A percentile compares a stretch with the other conserved stretches of the same genome.
phyloP scores from a whole-genome alignment of 2,797 vertebrate species.

The Adrianichthys oophorus region DNA sequence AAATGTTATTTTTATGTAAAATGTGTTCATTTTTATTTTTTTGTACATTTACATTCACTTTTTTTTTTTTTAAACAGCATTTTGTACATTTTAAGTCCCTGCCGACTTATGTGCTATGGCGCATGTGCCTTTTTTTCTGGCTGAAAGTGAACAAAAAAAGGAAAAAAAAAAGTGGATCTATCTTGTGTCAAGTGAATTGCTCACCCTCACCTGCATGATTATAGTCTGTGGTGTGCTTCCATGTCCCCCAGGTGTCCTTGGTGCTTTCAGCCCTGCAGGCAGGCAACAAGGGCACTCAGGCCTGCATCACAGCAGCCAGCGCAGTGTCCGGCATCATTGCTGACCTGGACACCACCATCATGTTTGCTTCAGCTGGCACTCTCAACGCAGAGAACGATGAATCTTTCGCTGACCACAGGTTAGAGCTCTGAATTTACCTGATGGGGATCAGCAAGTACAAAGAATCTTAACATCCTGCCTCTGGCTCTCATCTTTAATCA shows the following conservation, averaged over 20 bases:
- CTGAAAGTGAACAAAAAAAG: too few relatives aligned
- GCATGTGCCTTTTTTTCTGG: too few relatives aligned
- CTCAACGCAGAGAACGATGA: slow-evolving; percentile 94
- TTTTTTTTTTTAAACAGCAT: not conserved
- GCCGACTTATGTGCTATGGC: too few relatives aligned
- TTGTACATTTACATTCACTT: too few relatives aligned
- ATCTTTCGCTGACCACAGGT: slow-evolving; percentile 98
- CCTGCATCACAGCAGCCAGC: slow-evolving; percentile 95
- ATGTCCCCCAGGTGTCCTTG: slow-evolving; percentile 67
- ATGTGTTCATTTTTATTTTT: not conserved
- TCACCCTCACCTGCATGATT: slow-evolving; percentile 23
- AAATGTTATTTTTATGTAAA: too few relatives aligned
- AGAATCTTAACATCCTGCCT: slow-evolving; percentile 7
- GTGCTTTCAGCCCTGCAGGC: slow-evolving; percentile 96
- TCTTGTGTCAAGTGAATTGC: not conserved
- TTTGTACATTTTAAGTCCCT: too few relatives aligned
- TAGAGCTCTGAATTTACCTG: slow-evolving; percentile 30
- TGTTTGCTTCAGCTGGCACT: slow-evolving; percentile 96
- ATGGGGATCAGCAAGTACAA: slow-evolving; percentile 3
- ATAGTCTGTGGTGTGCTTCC: slow-evolving; percentile 11
- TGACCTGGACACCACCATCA: slow-evolving; percentile 97
- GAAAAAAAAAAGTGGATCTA: not conserved
- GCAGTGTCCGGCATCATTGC: slow-evolving; percentile 96
- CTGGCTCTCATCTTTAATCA: slow-evolving; percentile 19
- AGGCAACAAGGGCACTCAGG: slow-evolving; percentile 96